Base-by-base conservation (phyloP, 2,888 invertebrate species). In the Mayetiola destructor region DNA sequence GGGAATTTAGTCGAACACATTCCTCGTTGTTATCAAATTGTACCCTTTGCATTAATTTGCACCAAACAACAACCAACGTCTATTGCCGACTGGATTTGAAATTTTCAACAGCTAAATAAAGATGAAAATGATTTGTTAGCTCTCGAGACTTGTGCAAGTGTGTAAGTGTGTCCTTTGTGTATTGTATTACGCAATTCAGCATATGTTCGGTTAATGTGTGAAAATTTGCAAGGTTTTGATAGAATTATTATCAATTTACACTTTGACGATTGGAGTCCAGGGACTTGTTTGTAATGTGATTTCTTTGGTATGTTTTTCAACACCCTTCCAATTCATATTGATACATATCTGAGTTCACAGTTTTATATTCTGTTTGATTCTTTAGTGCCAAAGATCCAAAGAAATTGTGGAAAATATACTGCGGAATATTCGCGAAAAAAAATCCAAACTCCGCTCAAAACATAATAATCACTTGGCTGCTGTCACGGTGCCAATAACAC, bases 181-280 rank as follows among this genome's bases (percentile, higher is more conserved):
- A n/a, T n/a, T n/a, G n/a, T 16, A 27, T 42, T 27, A 27, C 5
- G 14, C 48, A 9, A 3, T 10, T 10, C 4, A 12, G n/a, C 37
- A 37, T 16, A 10, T 37, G 4, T 10, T 14, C 14, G 10, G 27
- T 16, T 27, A 48, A 48, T 48, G 48, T 48, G 27, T 27, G 27
- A 48, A 23, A 27, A 48, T 48, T 48, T 27, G 27, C 27, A 48
- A 14, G n/a, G 16, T 27, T 48, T 27, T 48, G 27, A 48, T 48
- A 27, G 27, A 48, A 48, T 48, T n/a, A n/a, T n/a, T 48, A 48
- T 48, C 48, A 48, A 48, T 48, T 48, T 27, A 48, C 48, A 48
- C 48, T 27, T 42, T 48, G 27, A 27, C 48, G 27, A 48, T 48
- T 48, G 48, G 23, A 9, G 48, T 48, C 48, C 14, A 27, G 48